Base-by-base conservation (phyloP, 1,140 invertebrate genomes). In the Brachionus rotundiformis region DNA sequence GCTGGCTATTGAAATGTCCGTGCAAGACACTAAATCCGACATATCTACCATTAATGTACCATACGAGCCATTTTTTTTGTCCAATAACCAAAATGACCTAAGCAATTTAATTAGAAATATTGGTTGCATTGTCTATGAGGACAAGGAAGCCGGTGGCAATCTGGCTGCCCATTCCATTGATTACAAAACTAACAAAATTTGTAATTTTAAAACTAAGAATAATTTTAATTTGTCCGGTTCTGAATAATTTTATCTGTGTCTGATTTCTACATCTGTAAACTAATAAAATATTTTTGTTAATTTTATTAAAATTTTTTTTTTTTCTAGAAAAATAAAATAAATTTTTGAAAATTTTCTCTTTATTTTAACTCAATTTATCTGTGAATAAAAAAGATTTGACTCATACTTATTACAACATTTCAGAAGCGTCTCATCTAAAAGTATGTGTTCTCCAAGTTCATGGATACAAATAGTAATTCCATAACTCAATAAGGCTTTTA, bases 11-110 rank as follows among this genome's bases (percentile, higher is more conserved):
- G 16, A 73, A 25, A 25, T 41, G 41, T 73, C 68, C 10, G 11
- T 73, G 13, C 33, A 73, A 23, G 41, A 41, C 19, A 73, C 13
- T 23, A 23, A 41, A 27, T 13, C 36, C 25, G 41, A 73, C 25
- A 73, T 73, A 44, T 44, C 33, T 4, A 73, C 68, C n/a, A 73
- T 73, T n/a, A 73, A 73, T 44, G 25, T 73, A 27, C 68, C 68
- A 44, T 73, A 73, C 41, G 68, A 73, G 27, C 68, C 68, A 25
- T 73, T 73, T 44, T 73, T 73, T 25, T 25, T 44, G 23, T 41
- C 68, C 2, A 29, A 36, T 8, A 73, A 73, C 44, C 36, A 73
- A 27, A 73, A 73, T 25, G 68, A 73, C 41, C 4, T 73, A 8
- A 73, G 68, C 29, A 44, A 44, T 44, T 29, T 73, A n/a, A 73